Conservation (phyloP, 2,888 invertebrate genomes). For the Sphecodes monilicornis region DNA sequence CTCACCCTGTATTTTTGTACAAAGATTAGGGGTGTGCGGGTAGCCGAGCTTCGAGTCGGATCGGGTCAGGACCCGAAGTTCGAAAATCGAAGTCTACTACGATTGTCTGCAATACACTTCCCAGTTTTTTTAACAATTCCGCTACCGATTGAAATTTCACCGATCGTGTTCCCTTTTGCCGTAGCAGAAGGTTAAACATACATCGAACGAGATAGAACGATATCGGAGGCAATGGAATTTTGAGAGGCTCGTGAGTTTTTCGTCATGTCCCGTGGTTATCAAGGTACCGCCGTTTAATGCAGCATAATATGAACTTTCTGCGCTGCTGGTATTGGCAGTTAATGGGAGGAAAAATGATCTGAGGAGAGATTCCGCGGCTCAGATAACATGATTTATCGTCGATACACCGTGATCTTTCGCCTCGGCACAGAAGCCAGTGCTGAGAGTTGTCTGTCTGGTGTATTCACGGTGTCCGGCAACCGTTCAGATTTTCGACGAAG, state of each 20-base stretch:
- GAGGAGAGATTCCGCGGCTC: conserved; percentile 36
- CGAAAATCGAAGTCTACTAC: too few species aligned
- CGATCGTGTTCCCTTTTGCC: neutral
- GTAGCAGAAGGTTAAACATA: neutral
- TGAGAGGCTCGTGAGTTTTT: conserved; percentile 26
- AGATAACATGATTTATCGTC: conserved; percentile 53
- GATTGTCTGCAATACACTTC: neutral
- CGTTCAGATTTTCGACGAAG: conserved; percentile 33
- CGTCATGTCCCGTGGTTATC: conserved; percentile 16
- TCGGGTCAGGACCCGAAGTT: neutral
- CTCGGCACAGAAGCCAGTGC: conserved; percentile 26
- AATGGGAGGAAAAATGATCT: conserved; percentile 51
- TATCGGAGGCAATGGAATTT: conserved; percentile 24
- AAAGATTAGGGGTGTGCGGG: too few species aligned
- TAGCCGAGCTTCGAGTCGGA: too few species aligned
- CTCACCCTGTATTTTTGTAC: too few species aligned
- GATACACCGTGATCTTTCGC: conserved; percentile 34
- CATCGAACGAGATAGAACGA: conserved; percentile 29
- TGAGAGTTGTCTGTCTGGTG: conserved; percentile 29
- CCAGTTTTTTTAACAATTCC: neutral
- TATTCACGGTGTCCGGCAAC: conserved; percentile 22
- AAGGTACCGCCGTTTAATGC: conserved; percentile 46
- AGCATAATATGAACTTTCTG: conserved; percentile 33
- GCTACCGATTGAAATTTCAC: conserved; percentile 22
- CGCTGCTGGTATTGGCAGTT: conserved; percentile 48